Percentiles rank a stretch among this genome's conserved stretches.
phyloP scores from a whole-genome alignment of 2,113 vertebrate species.

The Zosterops hypoxanthus region DNA sequence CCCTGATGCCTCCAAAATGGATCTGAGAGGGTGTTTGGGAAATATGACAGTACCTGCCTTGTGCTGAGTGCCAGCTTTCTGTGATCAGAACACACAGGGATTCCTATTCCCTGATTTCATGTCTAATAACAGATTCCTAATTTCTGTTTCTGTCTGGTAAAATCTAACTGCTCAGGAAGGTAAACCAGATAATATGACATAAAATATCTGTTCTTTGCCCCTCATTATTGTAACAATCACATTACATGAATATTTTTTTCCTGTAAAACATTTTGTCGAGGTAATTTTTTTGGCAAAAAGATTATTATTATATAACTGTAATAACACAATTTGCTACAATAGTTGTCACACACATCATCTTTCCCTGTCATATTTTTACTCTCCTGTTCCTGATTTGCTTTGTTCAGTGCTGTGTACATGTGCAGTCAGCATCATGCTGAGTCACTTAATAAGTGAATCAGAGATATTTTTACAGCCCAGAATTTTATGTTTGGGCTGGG shows the following conservation, averaged over 20 bases:
- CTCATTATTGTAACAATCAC: not conserved
- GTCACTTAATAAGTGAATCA: slow-evolving; percentile 21
- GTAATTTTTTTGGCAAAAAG: not conserved
- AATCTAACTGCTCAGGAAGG: not conserved
- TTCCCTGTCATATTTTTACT: not conserved
- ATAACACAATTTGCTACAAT: not conserved
- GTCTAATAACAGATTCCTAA: not conserved
- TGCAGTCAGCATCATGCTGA: slow-evolving; percentile 8
- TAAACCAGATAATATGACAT: not conserved
- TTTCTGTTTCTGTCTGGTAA: not conserved
- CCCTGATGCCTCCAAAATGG: not conserved
- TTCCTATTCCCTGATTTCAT: not conserved
- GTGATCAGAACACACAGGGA: not conserved
- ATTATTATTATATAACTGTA: not conserved
- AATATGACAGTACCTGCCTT: not conserved
- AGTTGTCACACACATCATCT: not conserved
- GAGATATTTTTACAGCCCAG: not conserved
- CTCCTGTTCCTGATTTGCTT: not conserved
- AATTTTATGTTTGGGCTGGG: not conserved
- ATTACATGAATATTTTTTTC: not conserved
- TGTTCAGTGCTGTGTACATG: not conserved
- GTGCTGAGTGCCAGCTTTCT: not conserved
- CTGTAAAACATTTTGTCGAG: not conserved
- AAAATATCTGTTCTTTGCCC: not conserved
- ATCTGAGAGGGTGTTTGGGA: not conserved